Evolutionary conservation across 2,888 invertebrate species (phyloP), one percentile per base, ranked within the genome.

Genomic region (Neria commutata): DNA sequence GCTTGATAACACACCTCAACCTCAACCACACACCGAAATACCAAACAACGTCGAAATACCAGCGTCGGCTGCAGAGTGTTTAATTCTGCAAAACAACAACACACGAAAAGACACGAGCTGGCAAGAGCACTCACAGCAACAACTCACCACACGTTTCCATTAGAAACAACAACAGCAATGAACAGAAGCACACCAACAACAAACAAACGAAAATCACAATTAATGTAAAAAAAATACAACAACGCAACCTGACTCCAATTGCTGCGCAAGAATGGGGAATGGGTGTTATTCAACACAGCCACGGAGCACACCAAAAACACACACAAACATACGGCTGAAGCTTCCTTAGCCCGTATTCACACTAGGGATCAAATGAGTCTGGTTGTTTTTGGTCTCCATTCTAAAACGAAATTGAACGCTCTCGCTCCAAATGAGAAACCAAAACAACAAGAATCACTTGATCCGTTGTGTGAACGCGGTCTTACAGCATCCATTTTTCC

Each of bases 1-100:
- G 69, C 69, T 69, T 67, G 69, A 69, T 67, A 69, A 67, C 67
- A 67, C 69, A 69, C 67, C 66, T 66, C 65, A 66, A 69, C 67
- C 66, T 66, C 65, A 66, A 65, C 64, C 67, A 61, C 63, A 65
- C 64, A 64, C 61, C 62, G 65, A 65, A 68, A 68, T 68, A 63
- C 68, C 68, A 68, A 65, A 47, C 62, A 45, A 48, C 29, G 53
- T 54, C 42, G 19, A 19, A 42, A 42, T 42, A 19, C 42, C 42
- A 42, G 21, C 42, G 42, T 4, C 3, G 42, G 3, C 19, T 42
- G 42, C 42, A 21, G 21, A 42, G 21, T 6, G 37, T n/a, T n/a
- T n/a, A n/a, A 37, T n/a, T 37, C 4, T 14, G 37, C 3, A 6
- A n/a, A 37, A n/a, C 6, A 14, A n/a, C 6, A 37, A n/a, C 8